Evolutionary conservation across 2,888 invertebrate species (phyloP), one percentile per base, ranked within the genome.

Genomic region (Blastobasis lacticolella): DNA sequence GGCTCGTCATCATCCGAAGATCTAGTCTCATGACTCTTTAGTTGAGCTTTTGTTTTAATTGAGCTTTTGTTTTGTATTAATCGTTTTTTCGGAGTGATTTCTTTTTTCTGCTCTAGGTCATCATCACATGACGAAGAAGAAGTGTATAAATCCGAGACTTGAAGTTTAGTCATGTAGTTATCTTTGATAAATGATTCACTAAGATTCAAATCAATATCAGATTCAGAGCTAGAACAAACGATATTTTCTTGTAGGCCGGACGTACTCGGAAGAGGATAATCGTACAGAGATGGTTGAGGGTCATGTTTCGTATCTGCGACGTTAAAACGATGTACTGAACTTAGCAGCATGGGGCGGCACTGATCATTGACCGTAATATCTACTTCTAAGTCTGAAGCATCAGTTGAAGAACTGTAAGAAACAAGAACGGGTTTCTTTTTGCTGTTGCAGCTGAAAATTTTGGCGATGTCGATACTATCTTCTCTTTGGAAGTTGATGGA

Each of bases 141-240:
- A 60, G 55, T 56, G 54, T 58, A 58, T 54, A 58, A 56, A 56
- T 59, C 57, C 36, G 57, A 55, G 52, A 57, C 57, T 53, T 52
- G 56, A 57, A 60, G 55, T 57, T 57, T 57, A 52, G 38, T 51
- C 23, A 52, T 54, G 54, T 49, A 52, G 47, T 55, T 53, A 55
- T 56, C 40, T 55, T 58, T 55, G 60, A 57, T 59, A 57, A 59
- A 58, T 55, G 54, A 58, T 59, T 59, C 57, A 57, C 47, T 58
- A 52, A 59, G 60, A 60, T 60, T 60, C 53, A 57, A 56, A 54
- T 61, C 57, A 56, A 57, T 55, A 55, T 59, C 55, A 57, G 55
- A 58, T 57, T 58, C 57, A 56, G 57, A 47, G 57, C 58, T 56
- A 54, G 52, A 57, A 58, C 38, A 55, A 38, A 50, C 56, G 46